phyloP scores from a whole-genome alignment of 1,140 invertebrate species.

The Sinella curviseta region DNA sequence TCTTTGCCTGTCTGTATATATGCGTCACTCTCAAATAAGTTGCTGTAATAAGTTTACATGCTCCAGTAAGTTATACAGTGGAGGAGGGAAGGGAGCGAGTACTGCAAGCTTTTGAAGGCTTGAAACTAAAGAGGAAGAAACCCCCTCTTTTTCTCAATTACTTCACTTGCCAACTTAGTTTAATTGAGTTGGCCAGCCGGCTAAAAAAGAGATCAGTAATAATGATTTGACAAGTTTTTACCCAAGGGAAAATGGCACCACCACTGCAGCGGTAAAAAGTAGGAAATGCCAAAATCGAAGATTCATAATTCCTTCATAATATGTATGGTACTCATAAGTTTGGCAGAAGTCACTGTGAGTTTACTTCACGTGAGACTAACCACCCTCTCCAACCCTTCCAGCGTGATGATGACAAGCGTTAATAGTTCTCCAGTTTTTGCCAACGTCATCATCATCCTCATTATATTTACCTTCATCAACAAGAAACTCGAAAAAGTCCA shows the following conservation, averaged over 20 bases:
- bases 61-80: not conserved
- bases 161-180: not conserved
- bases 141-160: not conserved
- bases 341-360: too few relatives aligned
- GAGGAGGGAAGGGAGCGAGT: not conserved
- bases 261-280: too few relatives aligned
- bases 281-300: too few relatives aligned
- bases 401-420: too few relatives aligned
- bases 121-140: not conserved
- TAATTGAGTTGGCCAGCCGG: constrained; percentile 21
- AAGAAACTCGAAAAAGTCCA: too few relatives aligned
- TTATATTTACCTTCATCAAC: too few relatives aligned
- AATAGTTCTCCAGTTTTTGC: too few relatives aligned
- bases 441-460: too few relatives aligned
- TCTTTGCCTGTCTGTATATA: not conserved
- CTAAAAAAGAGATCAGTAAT: constrained; percentile 7
- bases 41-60: not conserved
- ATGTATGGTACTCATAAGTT: too few relatives aligned
- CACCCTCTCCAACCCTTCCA: too few relatives aligned
- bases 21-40: not conserved
- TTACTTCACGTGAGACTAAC: too few relatives aligned
- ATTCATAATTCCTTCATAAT: too few relatives aligned
- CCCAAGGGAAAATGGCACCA: constrained; percentile 7
- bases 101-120: not conserved
- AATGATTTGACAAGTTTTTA: constrained; percentile 5